Evolutionary conservation across 2,888 invertebrate species (phyloP).

Genomic region (Conops quadrifasciatus): DNA sequence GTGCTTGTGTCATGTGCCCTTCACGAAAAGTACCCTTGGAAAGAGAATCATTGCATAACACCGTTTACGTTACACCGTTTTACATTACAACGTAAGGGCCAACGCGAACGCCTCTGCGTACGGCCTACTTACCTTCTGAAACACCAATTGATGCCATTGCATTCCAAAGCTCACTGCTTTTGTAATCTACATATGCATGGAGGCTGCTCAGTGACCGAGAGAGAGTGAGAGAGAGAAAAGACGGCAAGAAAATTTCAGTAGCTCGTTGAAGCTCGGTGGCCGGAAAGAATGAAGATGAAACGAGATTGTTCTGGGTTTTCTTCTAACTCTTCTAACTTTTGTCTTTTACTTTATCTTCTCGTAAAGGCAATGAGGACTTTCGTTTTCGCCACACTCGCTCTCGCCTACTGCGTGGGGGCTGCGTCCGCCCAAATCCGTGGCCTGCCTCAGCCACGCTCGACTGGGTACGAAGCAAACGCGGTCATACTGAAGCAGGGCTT

Average conservation of each 20-base stretch:
- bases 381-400: conserved; percentile 54
- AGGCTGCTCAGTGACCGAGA: no score
- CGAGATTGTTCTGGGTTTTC: background rate
- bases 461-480: conserved; percentile 63
- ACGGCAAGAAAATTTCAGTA: background rate
- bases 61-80: no score
- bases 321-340: background rate
- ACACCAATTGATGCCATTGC: no score
- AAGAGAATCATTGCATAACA: no score
- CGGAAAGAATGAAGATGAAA: background rate
- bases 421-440: conserved; percentile 57
- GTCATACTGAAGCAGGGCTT: conserved; percentile 67
- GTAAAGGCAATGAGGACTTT: conserved; percentile 61
- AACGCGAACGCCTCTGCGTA: no score
- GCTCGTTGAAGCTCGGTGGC: background rate
- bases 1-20: no score
- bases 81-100: no score
- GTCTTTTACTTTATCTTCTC: conserved; percentile 27
- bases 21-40: no score
- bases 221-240: no score
- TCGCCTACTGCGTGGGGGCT: conserved; percentile 53
- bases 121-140: no score
- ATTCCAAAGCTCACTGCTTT: no score
- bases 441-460: conserved; percentile 53
- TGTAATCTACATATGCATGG: no score